Evolutionary conservation across 2,797 vertebrate species (phyloP).

Genomic region (Perodicticus potto): DNA sequence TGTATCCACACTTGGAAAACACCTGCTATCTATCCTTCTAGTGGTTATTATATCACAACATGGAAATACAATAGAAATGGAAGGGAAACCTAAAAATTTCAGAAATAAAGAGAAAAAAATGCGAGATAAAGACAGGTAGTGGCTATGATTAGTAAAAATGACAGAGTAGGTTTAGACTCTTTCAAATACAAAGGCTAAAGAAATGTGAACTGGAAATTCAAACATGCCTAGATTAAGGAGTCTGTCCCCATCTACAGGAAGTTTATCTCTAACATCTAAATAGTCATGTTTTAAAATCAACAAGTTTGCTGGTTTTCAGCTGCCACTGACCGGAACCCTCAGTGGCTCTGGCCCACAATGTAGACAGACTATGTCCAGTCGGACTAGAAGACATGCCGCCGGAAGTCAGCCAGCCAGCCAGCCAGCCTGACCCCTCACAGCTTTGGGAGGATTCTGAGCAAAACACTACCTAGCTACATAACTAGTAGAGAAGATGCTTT

Average conservation of each 20-base stretch:
- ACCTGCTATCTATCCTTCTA: background rate
- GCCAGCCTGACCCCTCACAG: slow-evolving; percentile 39
- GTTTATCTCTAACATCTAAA: slow-evolving; percentile 90
- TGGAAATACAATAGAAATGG: background rate
- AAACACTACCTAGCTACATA: slow-evolving; percentile 42
- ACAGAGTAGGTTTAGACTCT: slow-evolving; percentile 85
- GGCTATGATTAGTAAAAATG: slow-evolving; percentile 83
- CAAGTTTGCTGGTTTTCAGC: slow-evolving; percentile 86
- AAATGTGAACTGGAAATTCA: slow-evolving; percentile 88
- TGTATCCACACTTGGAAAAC: slow-evolving; percentile 25
- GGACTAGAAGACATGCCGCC: slow-evolving; percentile 12
- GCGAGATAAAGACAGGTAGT: slow-evolving; percentile 78
- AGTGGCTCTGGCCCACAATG: slow-evolving; percentile 67
- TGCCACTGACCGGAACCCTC: slow-evolving; percentile 77
- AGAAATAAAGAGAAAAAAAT: slow-evolving; percentile 86
- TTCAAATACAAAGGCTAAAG: slow-evolving; percentile 86
- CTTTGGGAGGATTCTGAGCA: slow-evolving; percentile 39
- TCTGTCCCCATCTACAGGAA: slow-evolving; percentile 88
- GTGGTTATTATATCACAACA: slow-evolving; percentile 9
- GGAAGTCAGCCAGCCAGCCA: slow-evolving; percentile 49
- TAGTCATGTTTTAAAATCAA: slow-evolving; percentile 90
- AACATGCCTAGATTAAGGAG: slow-evolving; percentile 85
- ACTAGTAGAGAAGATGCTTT: slow-evolving; percentile 60
- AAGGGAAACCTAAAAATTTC: slow-evolving; percentile 54
- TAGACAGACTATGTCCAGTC: slow-evolving; percentile 72